Base-by-base conservation (phyloP, 1,140 invertebrate genomes). In the Cardiocondyla obscurior region DNA sequence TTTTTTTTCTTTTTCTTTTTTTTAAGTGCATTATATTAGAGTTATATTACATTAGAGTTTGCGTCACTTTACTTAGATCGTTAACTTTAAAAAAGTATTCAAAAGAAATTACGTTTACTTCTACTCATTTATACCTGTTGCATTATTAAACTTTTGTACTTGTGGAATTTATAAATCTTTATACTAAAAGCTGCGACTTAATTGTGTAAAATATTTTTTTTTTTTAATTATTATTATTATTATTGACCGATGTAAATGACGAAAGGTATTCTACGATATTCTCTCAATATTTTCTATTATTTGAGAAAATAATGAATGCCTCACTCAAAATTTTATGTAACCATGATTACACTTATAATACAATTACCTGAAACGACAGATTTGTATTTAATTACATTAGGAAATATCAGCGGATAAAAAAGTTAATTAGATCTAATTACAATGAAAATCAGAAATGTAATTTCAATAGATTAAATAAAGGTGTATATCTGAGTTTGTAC, bases 41-140 rank as follows among this genome's bases (percentile, higher is more conserved):
- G 65, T 79, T n/a, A 33, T 62, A 79, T 79, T 69, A 76, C 51
- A 49, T 64, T 33, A 33, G 73, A 64, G n/a, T 79, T 36, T 79
- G 46, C 74, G 36, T 76, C n/a, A 46, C 55, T 74, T 77, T 77
- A 65, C 46, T 67, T 16, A 22, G 22, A 39, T 12, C 33, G 22
- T 36, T 69, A 67, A 79, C 36, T 79, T 79, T 28, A 53, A 67
- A 14, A 25, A 1, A 77, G 12, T 16, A 19, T 69, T 53, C 49
- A 53, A n/a, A 39, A 30, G 10, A 30, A 79, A 36, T 36, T 46
- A 10, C 30, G 19, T 67, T 7, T 67, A 79, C 67, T 55, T 67
- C 42, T 69, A 19, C 16, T 49, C 30, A 49, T 46, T 76, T 46
- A 62, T 36, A 12, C 7, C 36, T 25, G 30, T 58, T 42, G 12